These are phyloP conservation scores for Pseudococcus jackbeardsleyi DNA, from an alignment of 2,888 invertebrate genomes.

Conservation along the genomic window DNA sequence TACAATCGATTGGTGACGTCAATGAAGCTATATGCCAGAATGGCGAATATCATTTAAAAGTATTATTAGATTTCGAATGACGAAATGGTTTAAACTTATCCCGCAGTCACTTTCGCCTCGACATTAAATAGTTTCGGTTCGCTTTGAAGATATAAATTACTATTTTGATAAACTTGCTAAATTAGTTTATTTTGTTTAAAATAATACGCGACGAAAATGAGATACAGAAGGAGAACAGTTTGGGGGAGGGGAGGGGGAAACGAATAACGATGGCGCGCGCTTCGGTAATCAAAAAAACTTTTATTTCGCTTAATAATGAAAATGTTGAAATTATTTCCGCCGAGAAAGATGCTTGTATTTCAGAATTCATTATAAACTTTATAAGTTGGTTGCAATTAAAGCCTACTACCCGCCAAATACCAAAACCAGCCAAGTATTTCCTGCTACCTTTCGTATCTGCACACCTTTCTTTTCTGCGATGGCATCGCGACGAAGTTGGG, in stretches of 20 bases:
- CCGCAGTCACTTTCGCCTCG: conserved; percentile 8
- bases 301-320: conserved; percentile 49
- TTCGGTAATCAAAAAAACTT: neutral
- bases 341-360: conserved; percentile 30
- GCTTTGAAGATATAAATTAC: conserved; percentile 51
- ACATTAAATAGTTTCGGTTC: conserved; percentile 9
- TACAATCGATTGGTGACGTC: conserved; percentile 46
- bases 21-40: neutral
- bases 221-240: neutral
- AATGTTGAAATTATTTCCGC: conserved; percentile 46
- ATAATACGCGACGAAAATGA: conserved; percentile 19
- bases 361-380: conserved; percentile 54
- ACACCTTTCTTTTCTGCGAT: neutral
- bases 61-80: conserved; percentile 40
- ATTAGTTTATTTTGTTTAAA: conserved; percentile 51
- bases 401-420: neutral
- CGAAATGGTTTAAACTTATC: conserved; percentile 31
- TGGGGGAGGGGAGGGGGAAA: neutral
- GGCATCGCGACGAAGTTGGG: neutral
- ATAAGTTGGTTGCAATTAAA: conserved; percentile 44
- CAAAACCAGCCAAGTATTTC: neutral
- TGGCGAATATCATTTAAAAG: conserved; percentile 34
- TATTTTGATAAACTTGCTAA: conserved; percentile 21
- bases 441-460: neutral
- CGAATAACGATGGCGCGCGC: conserved; percentile 5